These are phyloP conservation scores for Microcebus jonahi DNA, from an alignment of 2,113 vertebrate genomes.

Conservation along the genomic window DNA sequence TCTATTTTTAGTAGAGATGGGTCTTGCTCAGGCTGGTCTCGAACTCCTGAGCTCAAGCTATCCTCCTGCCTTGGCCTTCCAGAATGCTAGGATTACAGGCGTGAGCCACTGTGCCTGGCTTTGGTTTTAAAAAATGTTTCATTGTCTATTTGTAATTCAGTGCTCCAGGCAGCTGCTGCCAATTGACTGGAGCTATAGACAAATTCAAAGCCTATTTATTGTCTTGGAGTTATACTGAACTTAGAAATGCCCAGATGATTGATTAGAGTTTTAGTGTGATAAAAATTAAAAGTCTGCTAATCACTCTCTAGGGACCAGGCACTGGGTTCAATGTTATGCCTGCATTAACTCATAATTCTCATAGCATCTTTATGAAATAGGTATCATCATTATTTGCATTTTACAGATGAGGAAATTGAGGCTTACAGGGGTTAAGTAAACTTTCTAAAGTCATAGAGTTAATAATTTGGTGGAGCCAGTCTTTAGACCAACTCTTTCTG, in stretches of 20 bases:
- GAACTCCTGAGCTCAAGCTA: no score
- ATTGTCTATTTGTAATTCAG: background rate
- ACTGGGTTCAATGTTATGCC: background rate
- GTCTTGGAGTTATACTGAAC: background rate
- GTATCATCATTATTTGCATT: background rate
- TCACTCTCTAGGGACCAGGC: background rate
- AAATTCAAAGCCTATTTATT: conserved; percentile 6
- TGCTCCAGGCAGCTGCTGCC: background rate
- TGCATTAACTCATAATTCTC: background rate
- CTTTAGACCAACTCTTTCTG: background rate
- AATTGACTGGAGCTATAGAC: background rate
- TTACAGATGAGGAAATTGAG: background rate
- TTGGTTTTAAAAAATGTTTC: background rate
- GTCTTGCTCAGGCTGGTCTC: no score
- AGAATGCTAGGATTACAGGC: no score
- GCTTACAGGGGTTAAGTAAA: background rate
- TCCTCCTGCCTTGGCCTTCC: no score
- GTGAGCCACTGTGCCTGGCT: no score
- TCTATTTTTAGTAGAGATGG: no score
- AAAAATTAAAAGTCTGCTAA: conserved; percentile 14
- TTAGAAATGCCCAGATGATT: conserved; percentile 25
- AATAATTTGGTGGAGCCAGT: background rate
- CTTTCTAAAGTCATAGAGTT: background rate
- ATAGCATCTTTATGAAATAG: background rate
- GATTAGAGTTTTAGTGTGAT: conserved; percentile 14